Evolutionary conservation across 2,113 vertebrate genomes (phyloP).

Genomic region (Lepidothrix coronata): DNA sequence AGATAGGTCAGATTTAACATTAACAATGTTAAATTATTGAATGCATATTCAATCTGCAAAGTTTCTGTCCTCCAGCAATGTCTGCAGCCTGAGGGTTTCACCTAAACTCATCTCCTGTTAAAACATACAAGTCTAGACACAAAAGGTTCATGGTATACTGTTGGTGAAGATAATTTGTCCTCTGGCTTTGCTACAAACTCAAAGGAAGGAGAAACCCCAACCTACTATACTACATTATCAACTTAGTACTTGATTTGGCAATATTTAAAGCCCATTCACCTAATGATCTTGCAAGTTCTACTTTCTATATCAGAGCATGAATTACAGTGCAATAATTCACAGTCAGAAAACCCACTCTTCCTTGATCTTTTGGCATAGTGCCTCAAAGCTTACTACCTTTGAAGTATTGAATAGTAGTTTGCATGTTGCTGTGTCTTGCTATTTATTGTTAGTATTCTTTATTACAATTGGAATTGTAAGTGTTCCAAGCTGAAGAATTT

Average conservation of each 20-base stretch:
- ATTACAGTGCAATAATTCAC: conserved; percentile 33
- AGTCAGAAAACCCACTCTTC: neutral
- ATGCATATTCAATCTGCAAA: neutral
- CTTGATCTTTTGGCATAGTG: conserved; percentile 13
- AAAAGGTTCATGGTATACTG: neutral
- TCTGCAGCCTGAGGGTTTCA: neutral
- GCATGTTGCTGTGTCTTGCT: neutral
- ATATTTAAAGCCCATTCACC: conserved; percentile 4
- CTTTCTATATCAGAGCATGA: neutral
- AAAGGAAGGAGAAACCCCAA: neutral
- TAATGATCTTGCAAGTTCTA: conserved; percentile 2
- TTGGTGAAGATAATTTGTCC: neutral
- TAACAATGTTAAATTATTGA: neutral
- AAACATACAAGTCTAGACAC: neutral
- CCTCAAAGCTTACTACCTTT: neutral
- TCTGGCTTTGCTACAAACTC: neutral
- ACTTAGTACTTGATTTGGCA: neutral
- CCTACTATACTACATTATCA: neutral
- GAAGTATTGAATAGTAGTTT: neutral
- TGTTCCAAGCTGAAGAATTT: neutral
- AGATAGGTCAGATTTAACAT: neutral
- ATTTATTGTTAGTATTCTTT: neutral
- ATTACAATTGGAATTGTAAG: neutral
- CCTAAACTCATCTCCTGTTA: neutral
- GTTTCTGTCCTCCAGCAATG: neutral